These are phyloP conservation scores for Pteria penguin DNA, from an alignment of 2,888 invertebrate species.

Conservation along the genomic window DNA sequence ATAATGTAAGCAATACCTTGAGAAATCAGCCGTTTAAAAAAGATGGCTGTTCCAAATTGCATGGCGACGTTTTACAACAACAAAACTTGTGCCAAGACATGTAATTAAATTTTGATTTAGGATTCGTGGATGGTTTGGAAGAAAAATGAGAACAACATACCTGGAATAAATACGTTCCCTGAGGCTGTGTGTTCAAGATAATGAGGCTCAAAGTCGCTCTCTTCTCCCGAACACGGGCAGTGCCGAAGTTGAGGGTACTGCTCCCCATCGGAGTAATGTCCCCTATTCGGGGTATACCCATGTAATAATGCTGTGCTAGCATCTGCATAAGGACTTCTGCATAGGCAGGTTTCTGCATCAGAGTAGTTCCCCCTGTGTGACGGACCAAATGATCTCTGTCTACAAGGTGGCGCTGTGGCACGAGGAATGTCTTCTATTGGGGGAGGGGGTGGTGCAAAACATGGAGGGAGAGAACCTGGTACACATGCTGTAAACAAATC, in stretches of 20 bases:
- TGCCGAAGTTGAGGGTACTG: conserved; percentile 35
- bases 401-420: conserved; percentile 65
- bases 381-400: conserved; percentile 70
- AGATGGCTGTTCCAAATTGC: too few species aligned
- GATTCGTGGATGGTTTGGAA: too few species aligned
- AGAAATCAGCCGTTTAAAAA: too few species aligned
- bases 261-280: conserved; percentile 56
- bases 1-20: too few species aligned
- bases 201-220: conserved; percentile 74
- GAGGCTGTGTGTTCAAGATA: conserved; percentile 74
- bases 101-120: too few species aligned
- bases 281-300: conserved; percentile 35
- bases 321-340: conserved; percentile 40
- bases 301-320: conserved; percentile 36
- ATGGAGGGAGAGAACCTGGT: conserved; percentile 70
- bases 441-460: conserved; percentile 70
- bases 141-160: too few species aligned
- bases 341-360: conserved; percentile 63
- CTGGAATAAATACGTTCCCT: conserved; percentile 72
- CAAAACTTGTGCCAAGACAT: too few species aligned
- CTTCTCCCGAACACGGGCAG: conserved; percentile 69
- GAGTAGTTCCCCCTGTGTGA: conserved; percentile 72
- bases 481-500: conserved; percentile 68
- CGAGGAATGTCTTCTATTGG: conserved; percentile 77
- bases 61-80: too few species aligned